Base-by-base conservation (phyloP, 2,888 invertebrate genomes). In the Apamea epomidion region DNA sequence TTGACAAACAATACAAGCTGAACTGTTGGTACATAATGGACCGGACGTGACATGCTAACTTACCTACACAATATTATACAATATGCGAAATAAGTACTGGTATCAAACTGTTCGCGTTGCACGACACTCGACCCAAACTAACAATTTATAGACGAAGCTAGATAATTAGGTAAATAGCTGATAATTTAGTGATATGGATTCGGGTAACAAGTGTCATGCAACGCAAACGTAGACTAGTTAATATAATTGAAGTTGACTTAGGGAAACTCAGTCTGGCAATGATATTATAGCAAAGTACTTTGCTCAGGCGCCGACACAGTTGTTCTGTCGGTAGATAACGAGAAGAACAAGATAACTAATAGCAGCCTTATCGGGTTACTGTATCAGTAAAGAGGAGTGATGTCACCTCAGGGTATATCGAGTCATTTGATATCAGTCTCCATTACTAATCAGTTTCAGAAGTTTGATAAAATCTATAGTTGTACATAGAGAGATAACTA, bases 31-130 rank as follows among this genome's bases (percentile, higher is more conserved):
- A 87, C 89, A 90, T 91, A 86, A 90, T 94, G 94, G 95, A 95
- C 93, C 93, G 94, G 94, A 95, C 93, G 88, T 92, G 92, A 94
- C 92, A 90, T 89, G 91, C 93, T 94, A 92, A 91, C 93, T 93
- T 93, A 91, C 93, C 93, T 93, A 94, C 90, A 89, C 84, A 91
- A 84, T 91, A 92, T 92, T 92, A 93, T 93, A 94, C 90, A 91
- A 91, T 92, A 92, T 90, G 92, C 91, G 90, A 92, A 91, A 91
- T 92, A 91, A 93, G 92, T 92, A 93, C 92, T 92, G 92, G 87
- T 89, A 90, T 87, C 84, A 76, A 91, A 89, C 90, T 68, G 83
- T 86, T 75, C 76, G 82, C 88, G 82, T 86, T 89, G 91, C 91
- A 90, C 76, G 84, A 85, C 82, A 80, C 81, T 82, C 68, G 78